Evolutionary conservation across 2,888 invertebrate species (phyloP), one percentile per base, ranked within the genome.

Genomic region (Drymonia ruficornis): DNA sequence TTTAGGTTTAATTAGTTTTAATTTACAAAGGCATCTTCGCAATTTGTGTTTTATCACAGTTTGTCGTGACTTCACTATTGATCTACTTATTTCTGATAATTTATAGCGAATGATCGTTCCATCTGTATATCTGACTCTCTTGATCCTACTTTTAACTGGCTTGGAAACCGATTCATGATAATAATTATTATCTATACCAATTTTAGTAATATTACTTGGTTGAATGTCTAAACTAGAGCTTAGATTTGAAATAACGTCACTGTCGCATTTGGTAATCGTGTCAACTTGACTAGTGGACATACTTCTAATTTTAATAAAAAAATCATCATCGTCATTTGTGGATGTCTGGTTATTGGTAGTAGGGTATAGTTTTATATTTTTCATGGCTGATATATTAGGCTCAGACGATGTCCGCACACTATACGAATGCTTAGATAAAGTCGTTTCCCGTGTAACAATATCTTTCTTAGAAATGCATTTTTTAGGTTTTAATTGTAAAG

Each of bases 11-110:
- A 53, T 49, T 29, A 81, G 54, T 65, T 80, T 78, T 45, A 80
- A 63, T 11, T 74, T 78, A 61, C 83, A 81, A 50, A 74, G 71
- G 56, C 81, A 84, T 62, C 69, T 75, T 23, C 68, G 69, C 55
- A 79, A 67, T 40, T 55, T 59, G 43, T 68, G 56, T 58, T 67
- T 74, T 11, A 56, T 67, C 23, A 50, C 48, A 5, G 61, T 63
- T 23, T 67, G 62, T 48, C 67, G 70, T 7, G 69, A 66, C 61
- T 61, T 71, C 47, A 38, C 55, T 15, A 54, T 46, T 29, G 61
- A 61, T 57, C 53, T 66, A 34, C 53, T 74, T 5, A 56, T 61
- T 58, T 74, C 74, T 34, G 77, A 73, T 43, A 60, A 51, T 36
- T 63, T 70, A 9, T 65, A 58, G 53, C 44, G 47, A 40, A 9